Evolutionary conservation across 2,113 vertebrate species (phyloP).

Genomic region (Electrona antarctica): DNA sequence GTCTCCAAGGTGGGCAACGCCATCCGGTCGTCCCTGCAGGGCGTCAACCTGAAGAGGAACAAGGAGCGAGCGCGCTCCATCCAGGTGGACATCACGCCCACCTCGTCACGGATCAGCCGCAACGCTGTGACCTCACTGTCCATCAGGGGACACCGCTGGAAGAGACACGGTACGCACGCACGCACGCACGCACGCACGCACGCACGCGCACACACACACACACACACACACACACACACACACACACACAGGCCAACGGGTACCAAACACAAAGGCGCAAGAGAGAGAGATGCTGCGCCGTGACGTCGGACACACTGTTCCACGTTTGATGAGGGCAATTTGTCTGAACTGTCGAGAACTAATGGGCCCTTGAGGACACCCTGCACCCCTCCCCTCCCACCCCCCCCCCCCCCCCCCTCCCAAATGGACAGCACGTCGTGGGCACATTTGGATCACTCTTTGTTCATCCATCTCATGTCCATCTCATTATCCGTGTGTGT

Average conservation of each 20-base stretch:
- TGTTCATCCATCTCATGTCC: constrained; percentile 24
- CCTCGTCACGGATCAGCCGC: constrained; percentile 94
- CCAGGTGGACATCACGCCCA: constrained; percentile 98
- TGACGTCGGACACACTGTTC: too few relatives aligned
- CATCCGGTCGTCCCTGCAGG: constrained; percentile 92
- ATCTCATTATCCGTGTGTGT: too few relatives aligned
- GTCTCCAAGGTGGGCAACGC: constrained; percentile 93
- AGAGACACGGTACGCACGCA: constrained; percentile 88
- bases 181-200: not conserved
- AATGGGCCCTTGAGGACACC: too few relatives aligned
- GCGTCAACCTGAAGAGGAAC: constrained; percentile 90
- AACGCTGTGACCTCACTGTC: constrained; percentile 98
- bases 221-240: not conserved
- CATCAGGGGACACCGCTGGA: constrained; percentile 97
- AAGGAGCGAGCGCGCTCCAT: constrained; percentile 93
- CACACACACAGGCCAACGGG: not conserved
- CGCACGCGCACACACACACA: not conserved
- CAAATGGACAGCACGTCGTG: too few relatives aligned
- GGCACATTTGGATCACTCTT: constrained; percentile 9
- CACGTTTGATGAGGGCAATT: not conserved
- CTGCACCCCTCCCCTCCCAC: too few relatives aligned
- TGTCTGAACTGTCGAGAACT: too few relatives aligned
- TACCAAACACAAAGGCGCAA: too few relatives aligned
- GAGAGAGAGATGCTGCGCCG: too few relatives aligned
- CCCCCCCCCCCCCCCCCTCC: too few relatives aligned